phyloP scores from a whole-genome alignment of 2,113 vertebrate genomes.

The Hemiscyllium ocellatum region DNA sequence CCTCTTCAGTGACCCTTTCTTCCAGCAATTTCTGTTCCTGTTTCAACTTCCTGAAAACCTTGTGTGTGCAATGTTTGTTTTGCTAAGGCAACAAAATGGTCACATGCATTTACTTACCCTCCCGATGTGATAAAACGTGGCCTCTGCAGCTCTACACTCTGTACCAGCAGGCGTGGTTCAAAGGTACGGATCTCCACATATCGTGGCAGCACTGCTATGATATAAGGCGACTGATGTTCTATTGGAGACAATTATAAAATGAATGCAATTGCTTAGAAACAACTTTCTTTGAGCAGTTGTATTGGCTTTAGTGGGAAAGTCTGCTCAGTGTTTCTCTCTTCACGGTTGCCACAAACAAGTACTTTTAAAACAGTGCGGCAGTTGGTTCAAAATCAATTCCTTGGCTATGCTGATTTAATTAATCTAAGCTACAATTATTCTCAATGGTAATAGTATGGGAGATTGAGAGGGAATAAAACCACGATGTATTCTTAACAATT shows the following conservation, averaged over 20 bases:
- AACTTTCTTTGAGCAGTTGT: not conserved
- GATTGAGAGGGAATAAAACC: not conserved
- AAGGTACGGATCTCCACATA: conserved; percentile 94
- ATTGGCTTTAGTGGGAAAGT: not conserved
- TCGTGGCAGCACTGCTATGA: conserved; percentile 87
- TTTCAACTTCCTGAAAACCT: not conserved
- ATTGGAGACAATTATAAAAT: conserved; percentile 9
- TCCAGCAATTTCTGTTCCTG: no score
- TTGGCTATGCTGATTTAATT: not conserved
- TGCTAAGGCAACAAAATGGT: not conserved
- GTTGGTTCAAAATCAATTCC: not conserved
- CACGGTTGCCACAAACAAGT: not conserved
- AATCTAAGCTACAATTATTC: not conserved
- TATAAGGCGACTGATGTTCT: conserved; percentile 96
- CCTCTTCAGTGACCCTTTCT: no score
- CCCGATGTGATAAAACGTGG: conserved; percentile 92
- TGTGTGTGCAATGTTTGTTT: not conserved
- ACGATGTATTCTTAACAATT: no score
- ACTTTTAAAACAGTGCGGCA: not conserved
- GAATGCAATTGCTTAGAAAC: not conserved
- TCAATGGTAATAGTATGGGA: not conserved
- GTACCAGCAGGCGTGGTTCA: conserved; percentile 86
- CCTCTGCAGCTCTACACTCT: conserved; percentile 91
- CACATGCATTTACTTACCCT: conserved; percentile 61
- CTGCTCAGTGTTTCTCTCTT: not conserved